Evolutionary conservation across 1,140 invertebrate genomes (phyloP).

Genomic region (Rhopalosiphum padi): DNA sequence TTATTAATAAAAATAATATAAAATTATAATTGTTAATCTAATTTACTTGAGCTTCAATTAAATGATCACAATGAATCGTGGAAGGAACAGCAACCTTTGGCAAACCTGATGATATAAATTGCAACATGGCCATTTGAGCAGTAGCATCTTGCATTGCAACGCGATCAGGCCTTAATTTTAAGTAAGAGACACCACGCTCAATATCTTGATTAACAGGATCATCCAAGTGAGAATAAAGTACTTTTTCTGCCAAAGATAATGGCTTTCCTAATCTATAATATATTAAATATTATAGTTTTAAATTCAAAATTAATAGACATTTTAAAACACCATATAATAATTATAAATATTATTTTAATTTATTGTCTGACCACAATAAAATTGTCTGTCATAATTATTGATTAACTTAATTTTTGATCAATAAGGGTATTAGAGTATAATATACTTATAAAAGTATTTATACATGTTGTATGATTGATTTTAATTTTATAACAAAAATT

Average conservation of each 20-base stretch:
- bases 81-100: conserved; percentile 95
- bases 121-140: conserved; percentile 99
- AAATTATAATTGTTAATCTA: background rate
- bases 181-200: conserved; percentile 85
- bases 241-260: conserved; percentile 95
- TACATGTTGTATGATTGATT: background rate
- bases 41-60: conserved; percentile 91
- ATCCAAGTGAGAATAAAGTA: conserved; percentile 97
- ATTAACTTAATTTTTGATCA: background rate
- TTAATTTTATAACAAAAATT: background rate
- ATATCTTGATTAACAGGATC: conserved; percentile 83
- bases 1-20: background rate
- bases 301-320: no score
- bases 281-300: background rate
- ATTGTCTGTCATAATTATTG: background rate
- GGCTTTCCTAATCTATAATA: conserved; percentile 81
- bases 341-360: background rate
- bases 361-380: background rate
- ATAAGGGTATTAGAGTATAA: background rate
- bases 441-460: background rate
- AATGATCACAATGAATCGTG: conserved; percentile 99
- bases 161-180: conserved; percentile 92
- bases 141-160: conserved; percentile 99
- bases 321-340: background rate
- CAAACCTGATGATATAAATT: conserved; percentile 97